Percentiles rank a stretch among this genome's conserved stretches.
These are phyloP conservation scores for Ornithorhynchus anatinus DNA, from an alignment of 2,113 vertebrate genomes.

Conservation along the genomic window DNA sequence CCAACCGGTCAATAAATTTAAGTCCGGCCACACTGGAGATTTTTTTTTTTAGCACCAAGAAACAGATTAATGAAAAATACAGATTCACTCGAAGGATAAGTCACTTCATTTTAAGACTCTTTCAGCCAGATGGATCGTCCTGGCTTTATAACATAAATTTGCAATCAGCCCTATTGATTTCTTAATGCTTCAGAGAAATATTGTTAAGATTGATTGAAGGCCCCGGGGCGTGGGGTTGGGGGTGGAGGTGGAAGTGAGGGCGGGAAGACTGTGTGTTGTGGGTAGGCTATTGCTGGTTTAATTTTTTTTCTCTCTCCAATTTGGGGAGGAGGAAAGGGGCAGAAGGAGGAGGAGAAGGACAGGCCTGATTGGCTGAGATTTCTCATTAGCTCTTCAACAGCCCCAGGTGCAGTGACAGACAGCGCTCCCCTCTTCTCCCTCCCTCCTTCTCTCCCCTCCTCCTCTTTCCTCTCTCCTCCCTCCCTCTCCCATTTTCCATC, in stretches of 20 bases:
- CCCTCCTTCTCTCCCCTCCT: no score
- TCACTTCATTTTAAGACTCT: constrained; percentile 64
- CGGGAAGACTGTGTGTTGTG: background rate
- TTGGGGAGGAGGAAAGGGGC: no score
- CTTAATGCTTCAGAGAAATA: constrained; percentile 71
- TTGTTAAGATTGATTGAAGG: constrained; percentile 66
- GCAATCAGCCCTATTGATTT: constrained; percentile 74
- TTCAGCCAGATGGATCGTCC: constrained; percentile 54
- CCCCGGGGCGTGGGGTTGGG: background rate
- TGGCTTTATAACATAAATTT: constrained; percentile 73
- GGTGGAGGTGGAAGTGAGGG: background rate
- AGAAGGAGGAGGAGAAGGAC: no score
- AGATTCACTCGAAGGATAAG: constrained; percentile 69
- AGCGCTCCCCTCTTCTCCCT: background rate
- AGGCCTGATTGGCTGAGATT: background rate
- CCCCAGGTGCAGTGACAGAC: background rate
- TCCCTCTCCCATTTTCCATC: no score
- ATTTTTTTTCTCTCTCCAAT: no score
- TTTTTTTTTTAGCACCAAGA: constrained; percentile 55
- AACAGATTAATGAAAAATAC: constrained; percentile 73
- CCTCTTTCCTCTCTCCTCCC: no score
- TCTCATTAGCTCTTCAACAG: no score
- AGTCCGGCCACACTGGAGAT: constrained; percentile 47
- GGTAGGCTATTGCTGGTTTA: no score
- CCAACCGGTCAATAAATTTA: constrained; percentile 60